phyloP scores from a whole-genome alignment of 1,140 invertebrate genomes.

The Camponotus pennsylvanicus region DNA sequence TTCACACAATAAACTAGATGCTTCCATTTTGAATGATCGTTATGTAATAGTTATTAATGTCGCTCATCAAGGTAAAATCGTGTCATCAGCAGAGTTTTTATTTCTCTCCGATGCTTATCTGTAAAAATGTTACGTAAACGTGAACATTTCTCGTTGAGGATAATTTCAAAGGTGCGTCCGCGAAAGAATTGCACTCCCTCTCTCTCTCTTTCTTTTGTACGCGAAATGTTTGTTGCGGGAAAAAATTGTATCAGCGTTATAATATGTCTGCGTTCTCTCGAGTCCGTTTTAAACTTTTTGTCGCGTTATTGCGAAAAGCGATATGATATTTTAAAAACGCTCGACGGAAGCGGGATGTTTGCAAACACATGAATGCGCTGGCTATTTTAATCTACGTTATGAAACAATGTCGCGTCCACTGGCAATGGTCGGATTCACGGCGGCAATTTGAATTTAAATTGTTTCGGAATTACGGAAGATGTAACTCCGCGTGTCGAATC shows the following conservation, averaged over 20 bases:
- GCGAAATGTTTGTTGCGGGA: neutral
- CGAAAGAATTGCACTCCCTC: neutral
- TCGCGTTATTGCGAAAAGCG: slow-evolving; percentile 3
- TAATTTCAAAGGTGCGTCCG: neutral
- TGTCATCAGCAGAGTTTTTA: slow-evolving; percentile 10
- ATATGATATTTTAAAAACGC: slow-evolving; percentile 48
- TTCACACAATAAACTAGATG: neutral
- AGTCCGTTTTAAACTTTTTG: slow-evolving; percentile 14
- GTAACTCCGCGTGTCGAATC: neutral
- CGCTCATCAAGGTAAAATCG: neutral
- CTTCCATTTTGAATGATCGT: neutral
- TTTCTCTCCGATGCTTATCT: neutral
- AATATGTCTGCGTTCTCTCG: neutral
- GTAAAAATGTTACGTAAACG: neutral
- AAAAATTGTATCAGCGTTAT: slow-evolving; percentile 28
- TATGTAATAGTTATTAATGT: slow-evolving; percentile 17
- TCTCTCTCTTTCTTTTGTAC: too few species aligned
- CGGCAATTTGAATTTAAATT: slow-evolving; percentile 55
- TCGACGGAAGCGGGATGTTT: neutral
- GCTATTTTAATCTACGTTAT: slow-evolving; percentile 52
- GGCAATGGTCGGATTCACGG: slow-evolving; percentile 33
- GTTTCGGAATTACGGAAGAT: slow-evolving; percentile 53
- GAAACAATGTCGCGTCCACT: slow-evolving; percentile 27
- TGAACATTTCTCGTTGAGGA: neutral
- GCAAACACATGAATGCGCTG: neutral